These are phyloP conservation scores for Muricea muricata DNA, from an alignment of 92 coral and sea anemone species.

Conservation along the genomic window DNA sequence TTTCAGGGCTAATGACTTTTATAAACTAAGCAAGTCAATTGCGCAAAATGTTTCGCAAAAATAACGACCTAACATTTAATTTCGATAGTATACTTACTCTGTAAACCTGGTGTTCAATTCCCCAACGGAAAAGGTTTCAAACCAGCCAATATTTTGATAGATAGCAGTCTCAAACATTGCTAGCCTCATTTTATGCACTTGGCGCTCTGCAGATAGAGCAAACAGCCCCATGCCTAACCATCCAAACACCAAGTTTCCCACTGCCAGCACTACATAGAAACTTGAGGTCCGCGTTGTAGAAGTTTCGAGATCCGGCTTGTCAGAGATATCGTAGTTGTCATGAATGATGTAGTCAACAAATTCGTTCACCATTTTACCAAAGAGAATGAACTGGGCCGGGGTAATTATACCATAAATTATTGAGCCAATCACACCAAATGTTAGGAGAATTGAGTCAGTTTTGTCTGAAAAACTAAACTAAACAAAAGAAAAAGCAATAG, in stretches of 20 bases:
- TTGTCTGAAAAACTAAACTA: slow-evolving; percentile 20
- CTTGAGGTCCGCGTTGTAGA: neutral
- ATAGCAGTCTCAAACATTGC: slow-evolving; percentile 44
- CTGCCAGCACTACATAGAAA: neutral
- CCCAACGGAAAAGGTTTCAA: slow-evolving; percentile 51
- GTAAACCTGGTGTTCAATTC: slow-evolving; percentile 59
- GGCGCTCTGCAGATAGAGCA: slow-evolving; percentile 47
- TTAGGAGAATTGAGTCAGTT: slow-evolving; percentile 8
- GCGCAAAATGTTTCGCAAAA: too few species aligned
- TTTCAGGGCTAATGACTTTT: too few species aligned
- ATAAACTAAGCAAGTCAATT: too few species aligned
- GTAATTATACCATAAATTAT: slow-evolving; percentile 10
- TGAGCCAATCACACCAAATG: slow-evolving; percentile 9
- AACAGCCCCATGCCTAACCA: slow-evolving; percentile 41
- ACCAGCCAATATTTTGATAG: slow-evolving; percentile 63
- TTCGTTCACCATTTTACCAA: slow-evolving; percentile 17
- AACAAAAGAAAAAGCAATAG: neutral
- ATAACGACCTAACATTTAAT: too few species aligned
- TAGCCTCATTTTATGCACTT: slow-evolving; percentile 59
- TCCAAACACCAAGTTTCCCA: slow-evolving; percentile 17
- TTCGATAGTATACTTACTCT: too few species aligned
- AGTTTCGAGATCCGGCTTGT: slow-evolving; percentile 2
- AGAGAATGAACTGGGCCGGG: slow-evolving; percentile 12
- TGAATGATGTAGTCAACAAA: neutral
- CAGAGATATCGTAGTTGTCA: neutral